phyloP scores from a whole-genome alignment of 1,140 invertebrate species.

The Carcinoscorpius rotundicauda region DNA sequence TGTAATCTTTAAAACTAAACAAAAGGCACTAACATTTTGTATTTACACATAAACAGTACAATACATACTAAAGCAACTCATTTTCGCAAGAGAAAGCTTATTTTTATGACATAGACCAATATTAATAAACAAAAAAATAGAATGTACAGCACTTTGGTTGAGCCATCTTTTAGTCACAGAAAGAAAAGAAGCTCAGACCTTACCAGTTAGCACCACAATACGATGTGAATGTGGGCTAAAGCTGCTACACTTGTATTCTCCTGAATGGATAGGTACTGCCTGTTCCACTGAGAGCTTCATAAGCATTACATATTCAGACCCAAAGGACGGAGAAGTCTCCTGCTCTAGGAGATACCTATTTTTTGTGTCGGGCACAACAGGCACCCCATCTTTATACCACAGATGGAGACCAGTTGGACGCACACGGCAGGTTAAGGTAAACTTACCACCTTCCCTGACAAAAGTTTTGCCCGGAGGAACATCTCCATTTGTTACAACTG shows the following conservation, averaged over 20 bases:
- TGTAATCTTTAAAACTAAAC: no score
- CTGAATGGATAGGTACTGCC: slow-evolving; percentile 17
- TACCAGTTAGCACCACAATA: slow-evolving; percentile 20
- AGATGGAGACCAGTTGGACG: slow-evolving; percentile 13
- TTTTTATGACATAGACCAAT: no score
- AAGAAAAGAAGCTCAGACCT: neutral
- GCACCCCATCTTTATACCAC: slow-evolving; percentile 21
- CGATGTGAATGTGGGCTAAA: slow-evolving; percentile 13
- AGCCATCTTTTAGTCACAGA: no score
- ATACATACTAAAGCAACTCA: no score
- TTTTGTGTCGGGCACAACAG: slow-evolving; percentile 7
- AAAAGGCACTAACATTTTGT: no score
- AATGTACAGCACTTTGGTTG: neutral
- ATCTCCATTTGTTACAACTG: slow-evolving; percentile 7
- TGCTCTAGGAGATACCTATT: slow-evolving; percentile 18
- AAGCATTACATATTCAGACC: slow-evolving; percentile 6
- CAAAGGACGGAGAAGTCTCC: slow-evolving; percentile 6
- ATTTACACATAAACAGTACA: no score
- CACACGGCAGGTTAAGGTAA: slow-evolving; percentile 17
- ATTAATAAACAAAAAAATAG: no score
- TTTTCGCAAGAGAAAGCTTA: no score
- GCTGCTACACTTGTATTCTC: slow-evolving; percentile 21
- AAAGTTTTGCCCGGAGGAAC: slow-evolving; percentile 8
- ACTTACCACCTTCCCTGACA: slow-evolving; percentile 15
- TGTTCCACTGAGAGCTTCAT: slow-evolving; percentile 15